Base-by-base conservation (phyloP, 2,888 invertebrate species). In the Trypoxylon attenuatum region DNA sequence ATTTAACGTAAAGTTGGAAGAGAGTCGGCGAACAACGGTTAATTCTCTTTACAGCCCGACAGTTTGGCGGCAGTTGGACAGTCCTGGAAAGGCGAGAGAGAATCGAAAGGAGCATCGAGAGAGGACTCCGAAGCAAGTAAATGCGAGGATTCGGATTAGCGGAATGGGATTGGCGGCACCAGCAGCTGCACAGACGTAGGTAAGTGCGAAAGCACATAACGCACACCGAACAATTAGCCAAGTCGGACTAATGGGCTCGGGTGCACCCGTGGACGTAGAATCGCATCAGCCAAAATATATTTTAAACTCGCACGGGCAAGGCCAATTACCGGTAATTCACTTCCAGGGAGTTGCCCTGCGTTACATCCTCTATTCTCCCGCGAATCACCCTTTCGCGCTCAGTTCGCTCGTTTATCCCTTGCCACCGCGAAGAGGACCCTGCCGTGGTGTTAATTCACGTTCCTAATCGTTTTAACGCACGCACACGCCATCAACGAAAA, bases 401-500 rank as follows among this genome's bases (percentile, higher is more conserved):
- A 38, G 38, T 39, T 33, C 33, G 50, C 43, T 55, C 58, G 53
- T 55, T 39, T 39, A 65, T 59, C 62, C 47, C 56, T 56, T 42
- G 38, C 5, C 47, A 23, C 22, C 2, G 22, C 22, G 16, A 45
- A 46, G 49, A 29, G 38, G 23, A 27, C 56, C 54, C 67, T 61
- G 55, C 47, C 63, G 59, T 49, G 52, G 67, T 70, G 65, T 77
- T 70, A 77, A 73, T 71, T 73, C 72, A 72, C 75, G 73, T 77
- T 76, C 78, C 76, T 82, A 82, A 82, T 82, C 78, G 77, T 78
- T 82, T 81, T 81, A 82, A 74, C 77, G 69, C 71, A 73, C 76
- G 61, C 67, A 74, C 71, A 71, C 73, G 42, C 45, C 29, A 27
- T 15, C 43, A 29, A 51, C 59, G 72, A 77, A 77, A 77, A 71